Percentiles rank a stretch among this genome's conserved stretches.
Conservation (phyloP, 2,797 vertebrate species). For the Rhinogobio ventralis region DNA sequence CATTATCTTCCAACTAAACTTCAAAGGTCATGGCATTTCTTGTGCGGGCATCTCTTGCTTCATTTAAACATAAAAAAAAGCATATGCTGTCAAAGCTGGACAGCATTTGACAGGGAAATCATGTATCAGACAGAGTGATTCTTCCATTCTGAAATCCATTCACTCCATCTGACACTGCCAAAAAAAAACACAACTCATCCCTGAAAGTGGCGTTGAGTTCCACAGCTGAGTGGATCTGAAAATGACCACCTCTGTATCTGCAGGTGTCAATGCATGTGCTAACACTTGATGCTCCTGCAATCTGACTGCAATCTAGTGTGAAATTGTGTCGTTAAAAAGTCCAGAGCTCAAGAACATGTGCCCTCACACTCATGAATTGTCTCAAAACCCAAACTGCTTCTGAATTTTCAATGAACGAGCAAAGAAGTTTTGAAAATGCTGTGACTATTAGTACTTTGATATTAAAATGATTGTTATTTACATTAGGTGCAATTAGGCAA, state of each 20-base stretch:
- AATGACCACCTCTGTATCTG: conserved; percentile 18
- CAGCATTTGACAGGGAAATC: conserved; percentile 23
- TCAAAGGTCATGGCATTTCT: not conserved
- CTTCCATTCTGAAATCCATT: conserved; percentile 35
- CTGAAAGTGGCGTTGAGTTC: not conserved
- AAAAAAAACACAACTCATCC: conserved; percentile 13
- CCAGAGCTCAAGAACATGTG: not conserved
- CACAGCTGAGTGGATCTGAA: conserved; percentile 15
- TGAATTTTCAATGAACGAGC: not conserved
- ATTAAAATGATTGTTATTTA: conserved; percentile 68
- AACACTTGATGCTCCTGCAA: conserved; percentile 23
- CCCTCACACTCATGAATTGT: not conserved
- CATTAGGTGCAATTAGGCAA: conserved; percentile 57
- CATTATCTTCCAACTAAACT: not conserved
- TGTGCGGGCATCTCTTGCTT: not conserved
- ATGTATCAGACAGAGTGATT: conserved; percentile 15
- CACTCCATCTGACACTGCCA: conserved; percentile 21
- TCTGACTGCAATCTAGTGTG: conserved; percentile 28
- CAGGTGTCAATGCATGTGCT: conserved; percentile 41
- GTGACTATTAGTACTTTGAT: not conserved
- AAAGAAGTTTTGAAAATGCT: not conserved
- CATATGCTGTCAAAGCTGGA: conserved; percentile 4
- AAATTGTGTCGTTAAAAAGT: conserved; percentile 24
- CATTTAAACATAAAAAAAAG: conserved; percentile 15
- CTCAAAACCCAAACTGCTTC: not conserved